These are phyloP conservation scores for Tachypleus tridentatus DNA, from an alignment of 1,140 invertebrate species.

Conservation along the genomic window DNA sequence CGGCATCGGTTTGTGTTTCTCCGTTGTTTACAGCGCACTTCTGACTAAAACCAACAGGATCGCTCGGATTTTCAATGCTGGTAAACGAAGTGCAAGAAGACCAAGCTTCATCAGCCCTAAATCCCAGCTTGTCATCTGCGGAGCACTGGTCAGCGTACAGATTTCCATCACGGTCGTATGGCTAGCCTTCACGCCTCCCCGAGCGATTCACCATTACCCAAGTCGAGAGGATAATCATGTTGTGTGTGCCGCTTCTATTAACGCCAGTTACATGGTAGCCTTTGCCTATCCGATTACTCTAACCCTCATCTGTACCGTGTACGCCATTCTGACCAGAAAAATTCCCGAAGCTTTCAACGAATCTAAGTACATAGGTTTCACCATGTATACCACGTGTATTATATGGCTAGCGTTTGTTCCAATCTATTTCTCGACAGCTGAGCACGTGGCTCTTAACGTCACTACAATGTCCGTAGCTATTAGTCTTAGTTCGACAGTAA, in stretches of 20 bases:
- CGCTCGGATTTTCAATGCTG: constrained; percentile 77
- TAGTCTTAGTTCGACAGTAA: constrained; percentile 75
- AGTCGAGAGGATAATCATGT: constrained; percentile 75
- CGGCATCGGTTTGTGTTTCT: constrained; percentile 70
- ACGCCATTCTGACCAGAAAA: constrained; percentile 77
- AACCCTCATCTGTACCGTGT: constrained; percentile 73
- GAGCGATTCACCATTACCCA: constrained; percentile 73
- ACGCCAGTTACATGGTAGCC: constrained; percentile 72
- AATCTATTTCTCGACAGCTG: constrained; percentile 61
- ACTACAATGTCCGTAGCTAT: constrained; percentile 86
- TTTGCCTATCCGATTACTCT: constrained; percentile 79
- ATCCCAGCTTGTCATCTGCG: constrained; percentile 83
- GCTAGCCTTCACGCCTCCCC: constrained; percentile 71
- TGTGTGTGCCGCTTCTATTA: constrained; percentile 74
- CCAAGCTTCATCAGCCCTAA: constrained; percentile 85
- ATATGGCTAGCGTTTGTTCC: constrained; percentile 85
- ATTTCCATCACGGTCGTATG: constrained; percentile 71
- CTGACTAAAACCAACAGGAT: constrained; percentile 81
- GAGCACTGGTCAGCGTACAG: constrained; percentile 63
- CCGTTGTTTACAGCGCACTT: constrained; percentile 76
- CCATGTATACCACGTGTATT: constrained; percentile 93
- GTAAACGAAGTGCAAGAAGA: constrained; percentile 69
- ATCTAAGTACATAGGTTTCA: constrained; percentile 83
- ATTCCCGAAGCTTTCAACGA: constrained; percentile 92
- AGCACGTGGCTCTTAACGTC: constrained; percentile 45